Evolutionary conservation across 2,888 invertebrate genomes (phyloP).

Genomic region (Cryptocheilus praepositus): DNA sequence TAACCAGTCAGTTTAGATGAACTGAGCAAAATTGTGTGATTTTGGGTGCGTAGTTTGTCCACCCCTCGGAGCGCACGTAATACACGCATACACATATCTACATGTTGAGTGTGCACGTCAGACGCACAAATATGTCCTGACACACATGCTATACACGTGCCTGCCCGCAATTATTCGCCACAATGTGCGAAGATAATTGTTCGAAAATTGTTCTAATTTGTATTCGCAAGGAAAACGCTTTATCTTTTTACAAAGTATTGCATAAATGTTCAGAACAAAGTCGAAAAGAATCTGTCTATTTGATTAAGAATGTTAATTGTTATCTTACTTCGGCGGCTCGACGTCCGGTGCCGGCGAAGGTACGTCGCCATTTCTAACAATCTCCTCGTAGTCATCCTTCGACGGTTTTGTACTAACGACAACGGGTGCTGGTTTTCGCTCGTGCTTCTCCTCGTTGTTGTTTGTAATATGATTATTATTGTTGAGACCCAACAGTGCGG

Average conservation of each 20-base stretch:
- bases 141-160: too few species aligned
- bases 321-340: slow-evolving; percentile 58
- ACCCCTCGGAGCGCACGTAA: too few species aligned
- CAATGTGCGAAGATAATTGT: not conserved
- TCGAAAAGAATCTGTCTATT: too few species aligned
- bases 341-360: slow-evolving; percentile 45
- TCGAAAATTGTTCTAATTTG: not conserved
- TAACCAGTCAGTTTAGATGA: not conserved
- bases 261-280: too few species aligned
- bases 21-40: not conserved
- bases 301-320: not conserved
- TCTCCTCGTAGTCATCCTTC: slow-evolving; percentile 67
- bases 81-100: too few species aligned
- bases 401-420: slow-evolving; percentile 52
- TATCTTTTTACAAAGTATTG: too few species aligned
- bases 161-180: too few species aligned
- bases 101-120: too few species aligned
- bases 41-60: too few species aligned
- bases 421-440: slow-evolving; percentile 36
- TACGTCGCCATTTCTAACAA: slow-evolving; percentile 63
- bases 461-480: slow-evolving; percentile 66
- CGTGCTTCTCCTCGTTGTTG: slow-evolving; percentile 57
- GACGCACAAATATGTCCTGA: too few species aligned
- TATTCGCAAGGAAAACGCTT: too few species aligned
- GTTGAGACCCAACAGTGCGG: slow-evolving; percentile 64